Evolutionary conservation across 2,888 invertebrate genomes (phyloP), one percentile per base, ranked within the genome.

Genomic region (Cenopis cana): DNA sequence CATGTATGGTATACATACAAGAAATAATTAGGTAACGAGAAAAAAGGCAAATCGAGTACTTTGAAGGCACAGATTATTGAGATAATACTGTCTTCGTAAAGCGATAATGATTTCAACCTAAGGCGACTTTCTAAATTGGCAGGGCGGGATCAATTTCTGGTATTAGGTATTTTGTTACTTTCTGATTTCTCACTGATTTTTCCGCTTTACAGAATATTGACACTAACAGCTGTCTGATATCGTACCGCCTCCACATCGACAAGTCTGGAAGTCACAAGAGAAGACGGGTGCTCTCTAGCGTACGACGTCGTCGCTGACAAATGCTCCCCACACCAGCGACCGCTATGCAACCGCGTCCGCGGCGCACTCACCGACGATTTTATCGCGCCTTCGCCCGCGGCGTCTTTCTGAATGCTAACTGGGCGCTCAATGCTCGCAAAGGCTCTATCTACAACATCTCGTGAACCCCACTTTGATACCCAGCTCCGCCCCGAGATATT

Each of bases 321-420:
- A 38, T 54, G 70, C 59, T 65, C 54, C 59, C 18, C 52, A 24
- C 41, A 20, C 65, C 46, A 18, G 20, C 46, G 3, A 54, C 65
- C 65, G 33, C 60, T 70, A 33, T n/a, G 46, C 41, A 20, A 54
- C 14, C 70, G 52, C 50, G 59, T 54, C 62, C 84, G 83, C 81
- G 80, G 80, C 67, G 72, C 77, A 77, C 74, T 78, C 80, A 77
- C 83, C 82, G 78, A 82, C 82, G 91, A 92, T 92, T 88, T 86
- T 92, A 92, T 93, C 93, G 84, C 88, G 81, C 82, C 85, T 80
- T 69, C 80, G 89, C 92, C 89, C 81, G 89, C 88, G 91, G 91
- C 91, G 85, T 88, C 91, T 91, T 89, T 91, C 87, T 91, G 90
- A 90, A 93, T 91, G 91, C 90, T 91, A 91, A 92, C 91, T 89